A percentile compares a stretch with the other conserved stretches of the same genome.
Conservation (phyloP, 2,113 vertebrate genomes). For the Coryphaenoides rupestris region DNA sequence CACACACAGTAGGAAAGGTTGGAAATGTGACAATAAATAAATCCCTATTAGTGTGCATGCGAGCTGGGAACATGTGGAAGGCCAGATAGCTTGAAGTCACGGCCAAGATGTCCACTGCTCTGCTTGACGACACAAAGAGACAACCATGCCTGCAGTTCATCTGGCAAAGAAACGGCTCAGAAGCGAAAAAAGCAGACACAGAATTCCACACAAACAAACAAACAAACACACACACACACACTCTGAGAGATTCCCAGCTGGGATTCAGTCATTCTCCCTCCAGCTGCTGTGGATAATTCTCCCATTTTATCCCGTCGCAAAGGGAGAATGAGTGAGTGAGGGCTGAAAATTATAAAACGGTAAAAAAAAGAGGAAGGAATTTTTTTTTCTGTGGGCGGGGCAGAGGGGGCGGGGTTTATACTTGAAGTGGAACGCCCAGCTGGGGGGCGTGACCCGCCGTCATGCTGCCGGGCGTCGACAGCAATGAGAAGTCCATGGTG, state of each 20-base stretch:
- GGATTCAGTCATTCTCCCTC: slow-evolving; percentile 41
- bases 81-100: no score
- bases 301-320: no score
- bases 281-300: no score
- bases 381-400: slow-evolving; percentile 29
- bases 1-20: slow-evolving; percentile 22
- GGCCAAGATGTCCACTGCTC: no score
- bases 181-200: slow-evolving; percentile 14
- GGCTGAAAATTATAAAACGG: no score
- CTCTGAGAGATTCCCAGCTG: slow-evolving; percentile 57
- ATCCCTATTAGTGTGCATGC: slow-evolving; percentile 24
- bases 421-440: slow-evolving; percentile 67
- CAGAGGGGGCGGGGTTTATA: slow-evolving; percentile 51
- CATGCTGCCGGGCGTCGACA: slow-evolving; percentile 74
- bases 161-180: slow-evolving; percentile 46
- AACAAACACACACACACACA: slow-evolving; percentile 29
- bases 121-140: slow-evolving; percentile 16
- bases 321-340: no score
- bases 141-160: slow-evolving; percentile 23
- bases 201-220: slow-evolving; percentile 41
- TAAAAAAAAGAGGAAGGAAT: no score
- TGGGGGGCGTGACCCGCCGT: slow-evolving; percentile 68
- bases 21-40: slow-evolving; percentile 9
- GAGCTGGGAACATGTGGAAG: slow-evolving; percentile 10
- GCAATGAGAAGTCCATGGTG: slow-evolving; percentile 91